Evolutionary conservation across 1,140 invertebrate genomes (phyloP).

Genomic region (Diachasmimorpha longicaudata): DNA sequence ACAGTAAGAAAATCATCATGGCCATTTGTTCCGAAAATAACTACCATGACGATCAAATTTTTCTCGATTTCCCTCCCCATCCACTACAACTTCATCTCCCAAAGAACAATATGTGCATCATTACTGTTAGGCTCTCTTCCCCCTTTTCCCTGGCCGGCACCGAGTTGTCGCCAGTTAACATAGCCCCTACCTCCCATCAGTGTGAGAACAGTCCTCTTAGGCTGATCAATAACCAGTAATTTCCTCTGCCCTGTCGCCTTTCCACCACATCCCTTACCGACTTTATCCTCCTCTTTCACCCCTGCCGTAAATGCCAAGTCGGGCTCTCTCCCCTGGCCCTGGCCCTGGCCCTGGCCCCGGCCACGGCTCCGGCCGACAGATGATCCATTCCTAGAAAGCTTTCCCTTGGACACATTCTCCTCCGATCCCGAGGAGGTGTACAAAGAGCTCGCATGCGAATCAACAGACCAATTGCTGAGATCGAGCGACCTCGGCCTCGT

Average conservation of each 20-base stretch:
- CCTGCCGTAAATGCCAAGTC: conserved; percentile 21
- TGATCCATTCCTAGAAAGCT: conserved; percentile 71
- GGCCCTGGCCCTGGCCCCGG: too few relatives aligned
- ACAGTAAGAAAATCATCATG: neutral
- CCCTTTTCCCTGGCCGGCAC: neutral
- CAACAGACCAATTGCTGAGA: conserved; percentile 86
- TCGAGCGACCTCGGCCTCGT: conserved; percentile 81
- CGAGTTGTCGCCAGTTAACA: conserved; percentile 75
- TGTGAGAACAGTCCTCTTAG: conserved; percentile 80
- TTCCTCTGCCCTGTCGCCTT: conserved; percentile 30
- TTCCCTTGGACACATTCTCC: conserved; percentile 74
- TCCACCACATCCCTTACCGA: conserved; percentile 47
- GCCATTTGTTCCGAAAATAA: neutral
- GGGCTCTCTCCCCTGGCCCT: conserved; percentile 29
- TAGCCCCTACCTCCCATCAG: conserved; percentile 88
- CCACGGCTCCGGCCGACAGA: conserved; percentile 15
- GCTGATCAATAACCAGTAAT: conserved; percentile 53
- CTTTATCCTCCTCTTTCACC: neutral
- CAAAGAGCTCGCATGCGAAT: conserved; percentile 81
- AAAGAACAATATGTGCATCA: conserved; percentile 86
- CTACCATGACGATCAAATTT: neutral
- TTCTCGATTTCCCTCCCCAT: conserved; percentile 7
- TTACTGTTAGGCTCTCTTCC: conserved; percentile 70
- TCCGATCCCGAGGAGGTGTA: conserved; percentile 83
- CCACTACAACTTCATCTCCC: conserved; percentile 88